These are phyloP conservation scores for Ophion ellenae DNA, from an alignment of 2,888 invertebrate species.

Conservation along the genomic window DNA sequence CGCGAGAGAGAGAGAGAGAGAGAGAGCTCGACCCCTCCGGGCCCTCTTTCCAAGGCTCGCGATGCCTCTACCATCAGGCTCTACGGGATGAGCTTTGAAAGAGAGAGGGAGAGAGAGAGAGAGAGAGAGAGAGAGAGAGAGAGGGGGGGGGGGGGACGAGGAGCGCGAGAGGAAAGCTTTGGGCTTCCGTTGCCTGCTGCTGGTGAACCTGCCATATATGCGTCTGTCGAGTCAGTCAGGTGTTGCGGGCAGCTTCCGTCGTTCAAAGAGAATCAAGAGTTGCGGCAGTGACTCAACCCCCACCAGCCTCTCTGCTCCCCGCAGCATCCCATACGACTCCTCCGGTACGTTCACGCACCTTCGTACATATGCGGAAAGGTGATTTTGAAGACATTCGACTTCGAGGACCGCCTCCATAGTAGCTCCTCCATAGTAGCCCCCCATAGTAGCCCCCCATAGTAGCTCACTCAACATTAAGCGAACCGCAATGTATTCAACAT, in stretches of 20 bases:
- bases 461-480: too few species aligned
- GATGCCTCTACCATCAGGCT: conserved; percentile 34
- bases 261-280: conserved; percentile 79
- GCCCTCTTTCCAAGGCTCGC: conserved; percentile 47
- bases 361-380: not conserved
- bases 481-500: too few species aligned
- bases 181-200: conserved; percentile 61
- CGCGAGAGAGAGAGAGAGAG: conserved; percentile 59
- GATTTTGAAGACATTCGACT: not conserved
- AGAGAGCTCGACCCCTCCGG: conserved; percentile 61
- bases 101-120: not conserved
- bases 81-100: conserved; percentile 14
- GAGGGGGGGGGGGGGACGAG: not conserved
- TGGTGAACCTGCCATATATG: conserved; percentile 74
- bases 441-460: too few species aligned
- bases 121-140: conserved; percentile 18
- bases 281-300: conserved; percentile 68
- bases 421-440: too few species aligned
- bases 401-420: too few species aligned
- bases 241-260: conserved; percentile 79
- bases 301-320: conserved; percentile 38
- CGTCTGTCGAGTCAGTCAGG: conserved; percentile 79
- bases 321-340: not conserved
- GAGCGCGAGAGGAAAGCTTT: conserved; percentile 43
- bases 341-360: not conserved